These are phyloP conservation scores for Apaloderma vittatum DNA, from an alignment of 2,113 vertebrate species.

Conservation along the genomic window DNA sequence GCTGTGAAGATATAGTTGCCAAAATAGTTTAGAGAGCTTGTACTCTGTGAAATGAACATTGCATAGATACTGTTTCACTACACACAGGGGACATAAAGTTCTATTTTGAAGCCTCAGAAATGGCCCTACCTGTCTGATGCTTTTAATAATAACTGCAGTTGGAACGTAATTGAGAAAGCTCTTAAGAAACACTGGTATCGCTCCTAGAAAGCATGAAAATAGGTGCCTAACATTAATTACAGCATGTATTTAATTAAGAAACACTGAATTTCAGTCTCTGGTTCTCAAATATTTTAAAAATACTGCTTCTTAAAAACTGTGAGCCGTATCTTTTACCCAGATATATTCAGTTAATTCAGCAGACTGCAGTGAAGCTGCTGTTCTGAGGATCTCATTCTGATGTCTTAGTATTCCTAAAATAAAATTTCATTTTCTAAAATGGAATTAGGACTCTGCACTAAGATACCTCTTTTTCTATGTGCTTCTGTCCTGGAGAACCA, in stretches of 20 bases:
- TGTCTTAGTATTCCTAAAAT: neutral
- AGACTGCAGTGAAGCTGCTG: neutral
- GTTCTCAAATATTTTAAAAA: neutral
- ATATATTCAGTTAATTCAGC: neutral
- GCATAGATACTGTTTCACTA: neutral
- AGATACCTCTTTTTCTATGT: neutral
- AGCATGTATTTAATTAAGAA: neutral
- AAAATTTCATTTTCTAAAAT: neutral
- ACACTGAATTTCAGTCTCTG: neutral
- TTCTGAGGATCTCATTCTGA: neutral
- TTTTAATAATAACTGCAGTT: neutral
- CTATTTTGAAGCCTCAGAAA: neutral
- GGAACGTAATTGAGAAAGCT: neutral
- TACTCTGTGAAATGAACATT: neutral
- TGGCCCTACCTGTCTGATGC: neutral
- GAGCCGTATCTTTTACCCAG: neutral
- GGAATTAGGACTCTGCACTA: neutral
- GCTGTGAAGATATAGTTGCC: slow-evolving; percentile 10
- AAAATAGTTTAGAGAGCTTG: slow-evolving; percentile 12
- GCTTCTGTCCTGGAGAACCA: neutral
- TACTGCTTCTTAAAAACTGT: neutral
- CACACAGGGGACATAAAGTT: neutral
- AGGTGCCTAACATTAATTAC: neutral
- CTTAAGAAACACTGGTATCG: neutral
- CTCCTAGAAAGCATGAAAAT: neutral